Evolutionary conservation across 2,797 vertebrate species (phyloP), one percentile per base, ranked within the genome.

Genomic region (Nasua narica): DNA sequence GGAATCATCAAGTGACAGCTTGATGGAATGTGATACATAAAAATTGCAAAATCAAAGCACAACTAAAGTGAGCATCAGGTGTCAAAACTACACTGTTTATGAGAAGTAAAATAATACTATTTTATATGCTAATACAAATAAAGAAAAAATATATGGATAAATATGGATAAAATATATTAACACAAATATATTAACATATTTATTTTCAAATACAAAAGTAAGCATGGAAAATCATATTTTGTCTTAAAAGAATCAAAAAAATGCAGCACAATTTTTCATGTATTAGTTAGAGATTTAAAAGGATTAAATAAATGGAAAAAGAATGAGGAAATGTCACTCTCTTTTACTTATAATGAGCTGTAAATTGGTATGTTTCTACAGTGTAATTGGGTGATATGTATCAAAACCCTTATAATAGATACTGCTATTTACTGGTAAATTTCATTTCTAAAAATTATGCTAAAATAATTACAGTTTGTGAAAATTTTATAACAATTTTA

Each of bases 371-470:
- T 3, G 58, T 69, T 95, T 58, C 46, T 82, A 37, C 50, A 92
- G 15, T 58, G 0, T 56, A 82, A 35, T 93, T 83, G 25, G 14
- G 29, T 43, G 3, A 67, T 37, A 77, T 27, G 16, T 10, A n/a
- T 85, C 43, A 90, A 96, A 89, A 10, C 1, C 13, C 16, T 58
- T 69, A 65, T 37, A 62, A 69, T 15, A 78, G 13, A 35, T 12
- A 62, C 16, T 70, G 2, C 32, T 58, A 82, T 72, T 91, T 90
- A 15, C 16, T 84, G 11, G 81, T 84, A 72, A 77, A 86, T 74
- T 74, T 23, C 1, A 72, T 82, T 95, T 95, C 21, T 83, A 83
- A 69, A 95, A 93, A 76, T 46, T 60, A 69, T 94, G 78, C 32
- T 67, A 27, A 67, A 91, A 93, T 83, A 7, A 82, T 54, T 69